Evolutionary conservation across 2,888 invertebrate species (phyloP).

Genomic region (Biston stratarius): DNA sequence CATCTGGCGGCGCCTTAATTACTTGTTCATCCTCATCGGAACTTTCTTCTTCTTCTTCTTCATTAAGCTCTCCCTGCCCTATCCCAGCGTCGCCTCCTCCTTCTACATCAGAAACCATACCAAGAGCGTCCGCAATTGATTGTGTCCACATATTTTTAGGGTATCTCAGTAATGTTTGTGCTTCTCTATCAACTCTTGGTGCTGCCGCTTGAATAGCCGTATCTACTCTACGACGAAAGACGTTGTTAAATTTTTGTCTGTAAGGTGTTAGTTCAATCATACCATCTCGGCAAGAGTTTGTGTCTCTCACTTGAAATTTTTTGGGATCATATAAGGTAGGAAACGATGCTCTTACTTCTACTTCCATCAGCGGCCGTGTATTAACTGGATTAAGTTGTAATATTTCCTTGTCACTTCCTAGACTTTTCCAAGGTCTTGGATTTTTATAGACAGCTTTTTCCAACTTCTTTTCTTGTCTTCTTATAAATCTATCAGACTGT

Average conservation of each 20-base stretch:
- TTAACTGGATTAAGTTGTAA: conserved; percentile 81
- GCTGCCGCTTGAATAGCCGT: conserved; percentile 87
- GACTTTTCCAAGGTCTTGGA: conserved; percentile 85
- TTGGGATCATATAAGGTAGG: conserved; percentile 78
- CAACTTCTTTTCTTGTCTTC: conserved; percentile 85
- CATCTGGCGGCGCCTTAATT: conserved; percentile 59
- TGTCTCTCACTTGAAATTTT: conserved; percentile 83
- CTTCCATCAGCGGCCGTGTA: conserved; percentile 87
- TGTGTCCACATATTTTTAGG: conserved; percentile 91
- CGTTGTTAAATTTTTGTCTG: conserved; percentile 85
- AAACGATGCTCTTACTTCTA: conserved; percentile 89
- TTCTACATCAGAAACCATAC: conserved; percentile 58
- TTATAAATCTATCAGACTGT: conserved; percentile 83
- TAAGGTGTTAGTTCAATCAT: conserved; percentile 88
- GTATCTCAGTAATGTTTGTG: conserved; percentile 90
- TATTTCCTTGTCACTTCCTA: conserved; percentile 89
- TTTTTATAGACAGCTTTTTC: conserved; percentile 86
- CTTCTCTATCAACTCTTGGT: conserved; percentile 70
- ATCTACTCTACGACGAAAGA: conserved; percentile 86
- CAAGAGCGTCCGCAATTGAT: conserved; percentile 78
- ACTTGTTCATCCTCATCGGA: conserved; percentile 59
- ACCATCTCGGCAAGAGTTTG: conserved; percentile 88
- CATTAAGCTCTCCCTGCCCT: conserved; percentile 34
- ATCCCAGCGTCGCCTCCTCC: conserved; percentile 66
- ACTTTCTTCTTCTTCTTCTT: conserved; percentile 52